These are phyloP conservation scores for Seriola rivoliana DNA, from an alignment of 2,113 vertebrate genomes.

Conservation along the genomic window DNA sequence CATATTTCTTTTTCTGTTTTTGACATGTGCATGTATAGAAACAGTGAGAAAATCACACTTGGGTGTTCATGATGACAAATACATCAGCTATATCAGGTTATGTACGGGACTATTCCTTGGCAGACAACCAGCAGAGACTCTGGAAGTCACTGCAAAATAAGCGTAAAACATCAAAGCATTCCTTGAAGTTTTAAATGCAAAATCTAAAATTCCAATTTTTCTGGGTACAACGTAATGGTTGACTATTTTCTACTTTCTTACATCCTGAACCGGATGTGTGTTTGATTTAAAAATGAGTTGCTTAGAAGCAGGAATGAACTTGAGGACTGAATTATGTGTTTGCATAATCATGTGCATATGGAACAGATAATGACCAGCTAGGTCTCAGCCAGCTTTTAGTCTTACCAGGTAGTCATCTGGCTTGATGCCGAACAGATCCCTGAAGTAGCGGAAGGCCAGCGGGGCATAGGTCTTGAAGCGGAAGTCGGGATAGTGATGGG, in stretches of 20 bases:
- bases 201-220: neutral
- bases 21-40: neutral
- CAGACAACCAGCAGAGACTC: neutral
- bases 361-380: neutral
- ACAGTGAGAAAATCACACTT: too few species aligned
- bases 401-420: conserved; percentile 99
- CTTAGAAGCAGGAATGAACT: neutral
- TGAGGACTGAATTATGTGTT: neutral
- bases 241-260: neutral
- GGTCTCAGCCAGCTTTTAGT: conserved; percentile 3
- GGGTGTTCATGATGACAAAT: too few species aligned
- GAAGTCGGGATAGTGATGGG: conserved; percentile 98
- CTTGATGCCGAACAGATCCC: conserved; percentile 99
- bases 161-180: neutral
- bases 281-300: conserved; percentile 1
- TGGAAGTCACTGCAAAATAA: neutral
- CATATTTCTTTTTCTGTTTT: neutral
- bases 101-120: neutral
- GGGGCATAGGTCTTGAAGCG: conserved; percentile 98
- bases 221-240: neutral
- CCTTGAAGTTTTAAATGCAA: neutral
- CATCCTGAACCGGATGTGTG: neutral
- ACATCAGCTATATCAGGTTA: neutral
- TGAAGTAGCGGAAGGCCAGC: conserved; percentile 97
- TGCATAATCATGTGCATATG: neutral